These are phyloP conservation scores for Dicaeum eximium DNA, from an alignment of 2,113 vertebrate genomes.

Conservation along the genomic window DNA sequence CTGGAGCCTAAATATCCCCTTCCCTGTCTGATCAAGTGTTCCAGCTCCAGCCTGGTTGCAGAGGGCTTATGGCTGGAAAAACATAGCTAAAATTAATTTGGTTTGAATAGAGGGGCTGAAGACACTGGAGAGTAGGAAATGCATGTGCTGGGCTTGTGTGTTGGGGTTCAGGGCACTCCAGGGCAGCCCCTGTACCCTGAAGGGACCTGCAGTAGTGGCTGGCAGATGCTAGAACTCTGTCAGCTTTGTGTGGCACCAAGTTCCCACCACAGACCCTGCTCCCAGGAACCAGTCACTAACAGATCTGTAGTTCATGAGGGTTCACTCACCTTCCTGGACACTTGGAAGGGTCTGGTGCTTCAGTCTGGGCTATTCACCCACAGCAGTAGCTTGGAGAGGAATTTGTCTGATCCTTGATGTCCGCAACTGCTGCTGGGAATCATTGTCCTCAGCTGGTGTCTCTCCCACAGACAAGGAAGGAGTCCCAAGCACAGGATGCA, in stretches of 20 bases:
- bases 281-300: background rate
- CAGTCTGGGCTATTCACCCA: accelerated
- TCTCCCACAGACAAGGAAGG: background rate
- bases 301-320: background rate
- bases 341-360: background rate
- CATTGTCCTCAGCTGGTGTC: background rate
- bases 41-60: background rate
- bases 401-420: background rate
- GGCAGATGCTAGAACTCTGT: background rate
- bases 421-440: background rate
- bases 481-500: background rate
- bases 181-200: background rate
- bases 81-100: accelerated
- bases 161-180: background rate
- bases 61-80: background rate
- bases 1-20: background rate
- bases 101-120: background rate
- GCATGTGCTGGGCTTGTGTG: background rate
- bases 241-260: background rate
- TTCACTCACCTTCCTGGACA: background rate
- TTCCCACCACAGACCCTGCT: background rate
- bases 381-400: accelerated
- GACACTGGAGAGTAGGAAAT: background rate
- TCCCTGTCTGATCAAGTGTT: background rate
- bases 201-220: accelerated